A percentile compares a stretch with the other conserved stretches of the same genome.
phyloP scores from a whole-genome alignment of 2,113 vertebrate genomes.

The Hippocampus barbouri region DNA sequence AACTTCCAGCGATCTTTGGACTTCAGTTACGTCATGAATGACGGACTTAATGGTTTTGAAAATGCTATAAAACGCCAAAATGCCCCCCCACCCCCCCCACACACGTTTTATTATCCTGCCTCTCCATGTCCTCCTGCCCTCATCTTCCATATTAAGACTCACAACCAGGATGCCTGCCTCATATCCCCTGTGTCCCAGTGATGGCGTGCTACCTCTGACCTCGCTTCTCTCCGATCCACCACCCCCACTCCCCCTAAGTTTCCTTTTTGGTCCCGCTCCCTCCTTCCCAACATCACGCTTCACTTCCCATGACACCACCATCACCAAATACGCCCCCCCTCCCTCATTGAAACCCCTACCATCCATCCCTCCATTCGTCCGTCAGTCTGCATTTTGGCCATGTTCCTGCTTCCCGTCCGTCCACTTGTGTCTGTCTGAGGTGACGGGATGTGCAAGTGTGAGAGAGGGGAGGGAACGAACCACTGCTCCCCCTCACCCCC shows the following conservation, averaged over 20 bases:
- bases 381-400: conserved; percentile 20
- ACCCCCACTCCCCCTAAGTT: background rate
- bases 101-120: background rate
- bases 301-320: conserved; percentile 49
- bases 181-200: background rate
- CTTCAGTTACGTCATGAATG: too few relatives aligned
- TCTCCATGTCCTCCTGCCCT: background rate
- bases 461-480: background rate
- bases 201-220: conserved; percentile 8
- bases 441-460: conserved; percentile 5
- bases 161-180: background rate
- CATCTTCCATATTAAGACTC: background rate
- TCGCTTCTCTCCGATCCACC: too few relatives aligned
- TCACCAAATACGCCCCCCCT: background rate
- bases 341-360: background rate
- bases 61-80: too few relatives aligned
- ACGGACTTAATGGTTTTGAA: background rate
- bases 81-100: too few relatives aligned
- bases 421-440: background rate
- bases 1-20: too few relatives aligned
- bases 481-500: background rate
- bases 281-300: conserved; percentile 49
- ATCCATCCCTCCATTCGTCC: conserved; percentile 29
- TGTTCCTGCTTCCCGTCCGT: conserved; percentile 1
- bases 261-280: conserved; percentile 39